Evolutionary conservation across 2,888 invertebrate genomes (phyloP).

Genomic region (Pollenia labialis): DNA sequence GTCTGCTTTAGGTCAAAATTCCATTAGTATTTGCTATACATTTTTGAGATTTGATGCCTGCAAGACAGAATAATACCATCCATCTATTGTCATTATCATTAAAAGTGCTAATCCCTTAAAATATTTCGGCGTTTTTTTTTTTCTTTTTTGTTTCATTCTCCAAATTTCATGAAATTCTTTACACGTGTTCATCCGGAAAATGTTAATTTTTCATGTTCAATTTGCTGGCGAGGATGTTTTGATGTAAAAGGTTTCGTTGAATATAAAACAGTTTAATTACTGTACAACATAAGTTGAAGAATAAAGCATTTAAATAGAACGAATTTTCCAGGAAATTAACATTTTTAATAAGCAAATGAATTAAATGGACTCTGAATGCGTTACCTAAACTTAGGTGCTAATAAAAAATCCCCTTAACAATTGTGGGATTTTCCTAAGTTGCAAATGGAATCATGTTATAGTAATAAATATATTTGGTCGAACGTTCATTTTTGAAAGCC

Average conservation of each 20-base stretch:
- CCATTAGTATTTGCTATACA: conserved; percentile 45
- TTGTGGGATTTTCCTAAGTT: too few relatives aligned
- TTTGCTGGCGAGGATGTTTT: conserved; percentile 41
- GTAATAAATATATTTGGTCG: too few relatives aligned
- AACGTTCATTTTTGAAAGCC: too few relatives aligned
- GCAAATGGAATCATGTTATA: too few relatives aligned
- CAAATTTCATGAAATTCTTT: conserved; percentile 61
- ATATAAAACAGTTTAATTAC: conserved; percentile 57
- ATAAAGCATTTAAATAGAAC: not conserved
- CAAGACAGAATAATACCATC: conserved; percentile 20
- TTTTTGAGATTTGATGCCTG: conserved; percentile 38
- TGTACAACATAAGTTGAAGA: conserved; percentile 7
- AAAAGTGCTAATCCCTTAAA: conserved; percentile 63
- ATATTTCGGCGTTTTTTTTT: conserved; percentile 19
- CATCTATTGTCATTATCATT: conserved; percentile 55
- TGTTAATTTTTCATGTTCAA: conserved; percentile 64
- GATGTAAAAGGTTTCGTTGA: conserved; percentile 41
- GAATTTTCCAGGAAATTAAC: too few relatives aligned
- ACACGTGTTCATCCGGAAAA: conserved; percentile 71
- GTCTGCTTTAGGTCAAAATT: conserved; percentile 68
- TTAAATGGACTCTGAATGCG: too few relatives aligned
- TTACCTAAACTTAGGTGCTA: too few relatives aligned
- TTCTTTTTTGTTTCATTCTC: too few relatives aligned
- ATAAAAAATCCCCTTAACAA: too few relatives aligned
- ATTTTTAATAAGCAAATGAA: too few relatives aligned